These are phyloP conservation scores for Allacma fusca DNA, from an alignment of 2,888 invertebrate genomes.

Conservation along the genomic window DNA sequence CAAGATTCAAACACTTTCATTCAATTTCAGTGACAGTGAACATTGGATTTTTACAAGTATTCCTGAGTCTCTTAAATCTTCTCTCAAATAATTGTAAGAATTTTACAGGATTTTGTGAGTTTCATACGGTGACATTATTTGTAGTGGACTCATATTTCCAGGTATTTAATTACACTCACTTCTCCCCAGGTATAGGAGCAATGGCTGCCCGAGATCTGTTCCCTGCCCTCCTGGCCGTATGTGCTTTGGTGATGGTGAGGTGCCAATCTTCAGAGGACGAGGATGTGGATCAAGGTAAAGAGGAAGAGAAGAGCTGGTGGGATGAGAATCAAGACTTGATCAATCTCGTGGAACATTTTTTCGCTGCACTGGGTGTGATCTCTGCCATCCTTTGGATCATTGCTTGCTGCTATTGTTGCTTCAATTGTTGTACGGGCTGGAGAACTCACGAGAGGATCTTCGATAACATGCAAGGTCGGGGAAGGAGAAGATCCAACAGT, in stretches of 20 bases:
- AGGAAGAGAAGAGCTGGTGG: slow-evolving; percentile 17
- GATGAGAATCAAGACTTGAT: slow-evolving; percentile 13
- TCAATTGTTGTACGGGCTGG: slow-evolving; percentile 18
- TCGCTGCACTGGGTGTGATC: slow-evolving; percentile 2
- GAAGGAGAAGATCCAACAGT: neutral
- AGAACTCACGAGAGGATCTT: slow-evolving; percentile 1
- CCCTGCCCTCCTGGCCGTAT: neutral
- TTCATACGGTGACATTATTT: too few relatives aligned
- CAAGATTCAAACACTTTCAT: neutral
- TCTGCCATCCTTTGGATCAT: slow-evolving; percentile 2
- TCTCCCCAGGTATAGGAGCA: too few relatives aligned
- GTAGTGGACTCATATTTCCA: too few relatives aligned
- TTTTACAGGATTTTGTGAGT: too few relatives aligned
- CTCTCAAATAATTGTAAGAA: too few relatives aligned
- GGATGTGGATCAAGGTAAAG: slow-evolving; percentile 20
- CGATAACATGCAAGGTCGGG: neutral
- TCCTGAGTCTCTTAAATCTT: too few relatives aligned
- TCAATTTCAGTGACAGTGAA: neutral
- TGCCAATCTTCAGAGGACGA: slow-evolving; percentile 10
- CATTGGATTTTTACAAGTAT: too few relatives aligned
- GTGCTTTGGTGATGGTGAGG: neutral
- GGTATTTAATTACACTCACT: too few relatives aligned
- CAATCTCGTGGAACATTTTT: slow-evolving; percentile 11
- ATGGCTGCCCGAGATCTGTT: neutral
- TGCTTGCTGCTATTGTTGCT: slow-evolving; percentile 20